Conservation (phyloP, 2,113 vertebrate species). For the Clarias macrocephalus region DNA sequence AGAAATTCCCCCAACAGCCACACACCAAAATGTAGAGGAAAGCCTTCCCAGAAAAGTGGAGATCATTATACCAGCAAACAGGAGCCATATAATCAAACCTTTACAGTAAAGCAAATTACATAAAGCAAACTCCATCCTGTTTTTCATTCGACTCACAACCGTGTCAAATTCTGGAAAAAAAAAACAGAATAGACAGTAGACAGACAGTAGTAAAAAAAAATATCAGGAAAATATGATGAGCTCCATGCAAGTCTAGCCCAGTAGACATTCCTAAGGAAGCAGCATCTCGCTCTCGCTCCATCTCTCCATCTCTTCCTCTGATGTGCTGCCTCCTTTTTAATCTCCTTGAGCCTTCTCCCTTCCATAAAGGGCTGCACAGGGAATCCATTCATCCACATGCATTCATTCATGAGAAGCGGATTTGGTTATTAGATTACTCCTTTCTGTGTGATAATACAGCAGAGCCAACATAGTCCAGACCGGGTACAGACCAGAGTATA, state of each 20-base stretch:
- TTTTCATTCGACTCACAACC: not conserved
- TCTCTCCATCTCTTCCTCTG: slow-evolving; percentile 31
- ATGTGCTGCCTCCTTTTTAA: slow-evolving; percentile 59
- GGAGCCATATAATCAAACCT: too few species aligned
- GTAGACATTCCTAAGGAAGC: slow-evolving; percentile 20
- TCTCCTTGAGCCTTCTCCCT: slow-evolving; percentile 65
- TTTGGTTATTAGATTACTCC: slow-evolving; percentile 42
- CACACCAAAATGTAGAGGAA: not conserved
- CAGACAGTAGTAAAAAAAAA: slow-evolving; percentile 41
- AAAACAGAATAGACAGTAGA: slow-evolving; percentile 13
- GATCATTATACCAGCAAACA: not conserved
- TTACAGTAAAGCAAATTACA: not conserved
- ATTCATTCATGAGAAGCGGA: slow-evolving; percentile 44
- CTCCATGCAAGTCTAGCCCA: not conserved
- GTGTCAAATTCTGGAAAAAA: not conserved
- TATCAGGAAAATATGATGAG: slow-evolving; percentile 36
- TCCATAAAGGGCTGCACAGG: slow-evolving; percentile 54
- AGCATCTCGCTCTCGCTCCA: slow-evolving; percentile 4
- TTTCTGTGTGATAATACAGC: slow-evolving; percentile 26
- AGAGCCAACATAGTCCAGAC: not conserved
- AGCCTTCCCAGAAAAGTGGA: not conserved
- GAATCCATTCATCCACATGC: slow-evolving; percentile 48
- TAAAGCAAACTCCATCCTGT: not conserved
- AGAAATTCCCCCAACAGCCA: not conserved
- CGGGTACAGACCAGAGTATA: not conserved